Percentiles rank a stretch among this genome's conserved stretches.
phyloP scores from a whole-genome alignment of 2,113 vertebrate species.

The Delphinus delphis region DNA sequence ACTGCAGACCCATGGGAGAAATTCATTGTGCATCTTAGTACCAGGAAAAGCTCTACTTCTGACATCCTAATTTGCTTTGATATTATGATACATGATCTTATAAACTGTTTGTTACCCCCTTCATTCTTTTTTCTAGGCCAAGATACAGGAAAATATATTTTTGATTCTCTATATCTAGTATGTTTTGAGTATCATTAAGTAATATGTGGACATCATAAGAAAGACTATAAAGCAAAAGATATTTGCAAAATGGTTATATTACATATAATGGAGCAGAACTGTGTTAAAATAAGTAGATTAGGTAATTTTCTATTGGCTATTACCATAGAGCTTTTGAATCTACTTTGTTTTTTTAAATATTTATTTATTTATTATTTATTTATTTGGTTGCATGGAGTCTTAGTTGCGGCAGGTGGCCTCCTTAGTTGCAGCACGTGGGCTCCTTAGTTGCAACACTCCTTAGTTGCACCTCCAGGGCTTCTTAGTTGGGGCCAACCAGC shows the following conservation, averaged over 20 bases:
- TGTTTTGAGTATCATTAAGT: not conserved
- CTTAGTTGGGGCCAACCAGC: too few relatives aligned
- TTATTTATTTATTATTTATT: too few relatives aligned
- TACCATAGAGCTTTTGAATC: not conserved
- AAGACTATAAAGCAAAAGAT: not conserved
- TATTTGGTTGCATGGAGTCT: too few relatives aligned
- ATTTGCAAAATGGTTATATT: not conserved
- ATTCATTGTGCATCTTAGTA: not conserved
- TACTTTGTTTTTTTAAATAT: not conserved
- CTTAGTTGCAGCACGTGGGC: too few relatives aligned
- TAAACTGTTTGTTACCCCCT: not conserved
- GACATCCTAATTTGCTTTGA: conserved; percentile 21
- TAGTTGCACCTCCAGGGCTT: too few relatives aligned
- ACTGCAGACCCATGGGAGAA: not conserved
- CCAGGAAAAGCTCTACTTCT: not conserved
- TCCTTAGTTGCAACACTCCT: too few relatives aligned
- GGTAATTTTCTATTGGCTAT: not conserved
- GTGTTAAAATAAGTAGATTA: not conserved
- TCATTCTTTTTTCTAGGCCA: not conserved
- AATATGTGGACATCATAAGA: not conserved
- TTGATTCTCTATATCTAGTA: not conserved
- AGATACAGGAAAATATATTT: conserved; percentile 33
- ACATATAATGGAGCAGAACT: not conserved
- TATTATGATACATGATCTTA: not conserved
- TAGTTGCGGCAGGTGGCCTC: too few relatives aligned